Conservation (phyloP, 2,888 invertebrate genomes). For the Eilema depressum region DNA sequence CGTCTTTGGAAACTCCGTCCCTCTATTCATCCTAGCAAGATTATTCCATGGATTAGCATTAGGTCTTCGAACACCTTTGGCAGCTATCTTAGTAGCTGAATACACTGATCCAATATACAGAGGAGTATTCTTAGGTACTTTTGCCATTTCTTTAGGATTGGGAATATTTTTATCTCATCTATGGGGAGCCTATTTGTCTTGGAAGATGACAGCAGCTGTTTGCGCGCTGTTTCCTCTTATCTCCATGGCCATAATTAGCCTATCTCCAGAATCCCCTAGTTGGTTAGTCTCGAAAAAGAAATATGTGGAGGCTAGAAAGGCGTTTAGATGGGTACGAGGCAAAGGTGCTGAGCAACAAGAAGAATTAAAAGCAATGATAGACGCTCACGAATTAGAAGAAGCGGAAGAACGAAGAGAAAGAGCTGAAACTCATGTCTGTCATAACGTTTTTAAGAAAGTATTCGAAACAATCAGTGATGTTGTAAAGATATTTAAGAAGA, state of each 20-base stretch:
- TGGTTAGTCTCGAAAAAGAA: conserved; percentile 89
- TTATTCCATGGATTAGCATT: conserved; percentile 82
- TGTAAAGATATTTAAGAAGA: conserved; percentile 78
- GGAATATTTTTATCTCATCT: conserved; percentile 89
- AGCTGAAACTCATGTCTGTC: conserved; percentile 55
- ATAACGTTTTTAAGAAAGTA: conserved; percentile 63
- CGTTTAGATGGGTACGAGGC: conserved; percentile 88
- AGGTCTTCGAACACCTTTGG: conserved; percentile 85
- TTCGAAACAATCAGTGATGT: conserved; percentile 66
- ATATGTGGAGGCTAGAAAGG: conserved; percentile 85
- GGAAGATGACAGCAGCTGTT: conserved; percentile 87
- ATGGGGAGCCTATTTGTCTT: conserved; percentile 88
- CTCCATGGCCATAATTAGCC: conserved; percentile 78
- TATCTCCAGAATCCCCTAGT: conserved; percentile 89
- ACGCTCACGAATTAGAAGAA: conserved; percentile 70
- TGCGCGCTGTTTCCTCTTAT: conserved; percentile 82
- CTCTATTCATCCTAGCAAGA: conserved; percentile 76
- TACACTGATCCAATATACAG: conserved; percentile 88
- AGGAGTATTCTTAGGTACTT: conserved; percentile 88
- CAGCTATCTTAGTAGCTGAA: conserved; percentile 87
- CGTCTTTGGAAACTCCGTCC: conserved; percentile 75
- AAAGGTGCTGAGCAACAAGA: conserved; percentile 76
- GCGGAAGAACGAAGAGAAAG: conserved; percentile 61
- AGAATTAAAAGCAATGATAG: conserved; percentile 78
- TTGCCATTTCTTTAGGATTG: conserved; percentile 88